phyloP scores from a whole-genome alignment of 2,797 vertebrate species.

The Rhodeus uyekii region DNA sequence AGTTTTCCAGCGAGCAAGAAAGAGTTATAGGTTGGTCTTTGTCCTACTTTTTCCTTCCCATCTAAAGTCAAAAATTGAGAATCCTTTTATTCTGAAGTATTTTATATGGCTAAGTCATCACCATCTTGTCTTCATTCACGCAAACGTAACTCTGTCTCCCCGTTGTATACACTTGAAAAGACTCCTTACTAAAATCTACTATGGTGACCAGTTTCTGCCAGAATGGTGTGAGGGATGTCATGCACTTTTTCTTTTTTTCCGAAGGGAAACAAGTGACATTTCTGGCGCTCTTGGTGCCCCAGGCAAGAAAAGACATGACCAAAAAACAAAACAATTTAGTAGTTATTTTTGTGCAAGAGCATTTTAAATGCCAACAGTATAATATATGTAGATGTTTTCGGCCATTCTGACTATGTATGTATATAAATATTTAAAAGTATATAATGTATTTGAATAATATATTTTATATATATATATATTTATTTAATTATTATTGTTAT shows the following conservation, averaged over 20 bases:
- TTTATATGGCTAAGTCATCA: background rate
- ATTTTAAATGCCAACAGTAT: background rate
- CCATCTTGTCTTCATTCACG: background rate
- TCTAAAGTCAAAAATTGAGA: slow-evolving; percentile 16
- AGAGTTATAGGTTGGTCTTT: slow-evolving; percentile 13
- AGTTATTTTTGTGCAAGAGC: background rate
- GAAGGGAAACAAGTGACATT: background rate
- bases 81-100: background rate
- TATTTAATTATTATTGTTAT: background rate
- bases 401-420: no score
- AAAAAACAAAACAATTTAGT: background rate
- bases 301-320: background rate
- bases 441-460: no score
- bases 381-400: no score
- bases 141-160: background rate
- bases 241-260: background rate
- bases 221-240: background rate
- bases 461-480: no score
- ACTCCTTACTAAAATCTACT: background rate
- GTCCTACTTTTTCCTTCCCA: background rate
- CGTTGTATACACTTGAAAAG: background rate
- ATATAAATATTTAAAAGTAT: no score
- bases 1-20: background rate
- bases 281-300: background rate
- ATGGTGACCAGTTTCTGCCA: background rate